Evolutionary conservation across 92 coral and sea anemone genomes (phyloP).

Genomic region (Muricea muricata): DNA sequence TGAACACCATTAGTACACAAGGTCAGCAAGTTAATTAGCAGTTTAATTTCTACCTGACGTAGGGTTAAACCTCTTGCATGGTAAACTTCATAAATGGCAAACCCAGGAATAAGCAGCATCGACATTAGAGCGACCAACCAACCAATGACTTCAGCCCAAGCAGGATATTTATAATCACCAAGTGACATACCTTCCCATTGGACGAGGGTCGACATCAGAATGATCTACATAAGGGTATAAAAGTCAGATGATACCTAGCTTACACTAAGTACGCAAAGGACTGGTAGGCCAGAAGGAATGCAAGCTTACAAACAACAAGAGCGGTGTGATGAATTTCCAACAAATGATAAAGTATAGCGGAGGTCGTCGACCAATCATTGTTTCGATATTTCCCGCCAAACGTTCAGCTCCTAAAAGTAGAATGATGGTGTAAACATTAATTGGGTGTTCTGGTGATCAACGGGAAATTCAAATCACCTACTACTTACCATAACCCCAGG

Average conservation of each 20-base stretch:
- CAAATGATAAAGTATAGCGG: slow-evolving; percentile 2
- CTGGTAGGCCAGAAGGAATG: too few relatives aligned
- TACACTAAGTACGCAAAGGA: not conserved
- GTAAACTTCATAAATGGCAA: slow-evolving; percentile 68
- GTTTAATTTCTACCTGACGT: slow-evolving; percentile 66
- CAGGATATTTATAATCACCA: slow-evolving; percentile 76
- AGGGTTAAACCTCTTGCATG: slow-evolving; percentile 69
- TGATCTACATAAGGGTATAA: not conserved
- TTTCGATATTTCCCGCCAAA: slow-evolving; percentile 12
- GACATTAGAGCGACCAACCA: slow-evolving; percentile 84
- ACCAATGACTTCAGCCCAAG: slow-evolving; percentile 90
- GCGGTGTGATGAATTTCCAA: slow-evolving; percentile 22
- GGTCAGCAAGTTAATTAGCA: too few relatives aligned
- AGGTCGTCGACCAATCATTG: slow-evolving; percentile 19
- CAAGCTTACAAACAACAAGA: slow-evolving; percentile 18
- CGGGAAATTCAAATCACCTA: too few relatives aligned
- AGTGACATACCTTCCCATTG: slow-evolving; percentile 83
- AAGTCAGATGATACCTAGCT: too few relatives aligned
- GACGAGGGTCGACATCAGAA: slow-evolving; percentile 3
- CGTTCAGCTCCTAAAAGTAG: slow-evolving; percentile 4
- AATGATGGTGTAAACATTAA: too few relatives aligned
- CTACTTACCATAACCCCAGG: slow-evolving; percentile 67
- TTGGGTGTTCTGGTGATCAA: too few relatives aligned
- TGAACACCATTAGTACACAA: too few relatives aligned
- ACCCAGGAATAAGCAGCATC: slow-evolving; percentile 75